phyloP scores from a whole-genome alignment of 1,140 invertebrate genomes.

The Eriosoma lanigerum region DNA sequence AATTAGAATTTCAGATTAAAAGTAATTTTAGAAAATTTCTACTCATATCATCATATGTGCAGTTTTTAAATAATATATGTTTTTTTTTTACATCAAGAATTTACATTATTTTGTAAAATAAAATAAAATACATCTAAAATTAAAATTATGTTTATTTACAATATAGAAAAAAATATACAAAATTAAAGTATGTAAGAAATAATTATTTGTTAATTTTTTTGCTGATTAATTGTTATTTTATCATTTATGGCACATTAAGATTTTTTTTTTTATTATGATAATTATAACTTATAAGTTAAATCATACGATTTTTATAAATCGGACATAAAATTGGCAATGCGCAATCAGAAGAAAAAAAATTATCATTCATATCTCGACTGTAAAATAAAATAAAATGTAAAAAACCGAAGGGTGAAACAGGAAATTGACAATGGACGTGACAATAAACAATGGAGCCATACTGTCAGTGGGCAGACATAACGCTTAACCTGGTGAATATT shows the following conservation, averaged over 20 bases:
- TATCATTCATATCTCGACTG: slow-evolving; percentile 40
- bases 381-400: slow-evolving; percentile 47
- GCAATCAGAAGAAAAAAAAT: slow-evolving; percentile 23
- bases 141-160: no score
- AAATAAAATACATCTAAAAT: no score
- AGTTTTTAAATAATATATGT: no score
- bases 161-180: no score
- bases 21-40: background rate
- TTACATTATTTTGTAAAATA: no score
- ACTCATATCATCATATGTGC: no score
- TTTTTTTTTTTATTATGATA: no score
- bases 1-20: slow-evolving; percentile 53
- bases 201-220: no score
- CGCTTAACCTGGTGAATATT: slow-evolving; percentile 49
- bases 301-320: slow-evolving; percentile 1
- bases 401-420: slow-evolving; percentile 49
- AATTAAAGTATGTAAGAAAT: no score
- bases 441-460: slow-evolving; percentile 47
- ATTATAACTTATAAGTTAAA: background rate
- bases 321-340: slow-evolving; percentile 34
- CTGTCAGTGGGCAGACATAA: slow-evolving; percentile 27
- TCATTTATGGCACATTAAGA: no score
- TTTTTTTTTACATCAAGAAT: no score
- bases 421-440: slow-evolving; percentile 51
- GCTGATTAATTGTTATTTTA: no score